Base-by-base conservation (phyloP, 2,113 vertebrate genomes). In the Rhombomys opimus region DNA sequence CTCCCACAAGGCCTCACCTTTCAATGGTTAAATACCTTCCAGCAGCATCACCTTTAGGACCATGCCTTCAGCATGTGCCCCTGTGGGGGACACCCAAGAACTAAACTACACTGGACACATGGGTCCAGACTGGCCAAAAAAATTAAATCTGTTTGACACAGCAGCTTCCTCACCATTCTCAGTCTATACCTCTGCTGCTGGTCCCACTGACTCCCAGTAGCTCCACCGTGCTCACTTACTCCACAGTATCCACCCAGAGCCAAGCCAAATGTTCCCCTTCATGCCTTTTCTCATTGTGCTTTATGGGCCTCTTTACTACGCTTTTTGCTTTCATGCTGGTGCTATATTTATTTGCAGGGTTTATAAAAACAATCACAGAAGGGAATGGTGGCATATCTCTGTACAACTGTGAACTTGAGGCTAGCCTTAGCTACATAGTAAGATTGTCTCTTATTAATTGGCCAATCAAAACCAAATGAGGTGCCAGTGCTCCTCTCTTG, bases 231-330 rank as follows among this genome's bases (percentile, higher is more conserved):
- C 32, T 46, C n/a, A 5, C 63, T 61, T 32, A 9, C 2, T 5
- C 76, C 20, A 30, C 15, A 52, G 46, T 27, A 10, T 6, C 12
- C 2, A 5, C 13, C 15, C 0, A 20, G 54, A n/a, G n/a, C n/a
- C n/a, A n/a, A 50, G 38, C 17, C 46, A 18, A 22, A 9, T 7
- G 46, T 52, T 32, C 70, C 30, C 7, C 41, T 27, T 13, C 3
- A n/a, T 46, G 35, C 15, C 2, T 65, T 38, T 57, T 46, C 46
- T 38, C 32, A 11, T n/a, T 4, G 15, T 41, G 68, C 7, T 12
- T 30, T 7, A 17, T 23, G 38, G 22, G 10, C 10, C 9, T 68
- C n/a, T 63, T 7, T 20, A 0, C 0, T 6, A 13, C 25, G 63
- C 2, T 30, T 3, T 54, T 50, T 32, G 15, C 27, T 61, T 41